Conservation (phyloP, 2,797 vertebrate genomes). For the Platyrinchus mystaceus region DNA sequence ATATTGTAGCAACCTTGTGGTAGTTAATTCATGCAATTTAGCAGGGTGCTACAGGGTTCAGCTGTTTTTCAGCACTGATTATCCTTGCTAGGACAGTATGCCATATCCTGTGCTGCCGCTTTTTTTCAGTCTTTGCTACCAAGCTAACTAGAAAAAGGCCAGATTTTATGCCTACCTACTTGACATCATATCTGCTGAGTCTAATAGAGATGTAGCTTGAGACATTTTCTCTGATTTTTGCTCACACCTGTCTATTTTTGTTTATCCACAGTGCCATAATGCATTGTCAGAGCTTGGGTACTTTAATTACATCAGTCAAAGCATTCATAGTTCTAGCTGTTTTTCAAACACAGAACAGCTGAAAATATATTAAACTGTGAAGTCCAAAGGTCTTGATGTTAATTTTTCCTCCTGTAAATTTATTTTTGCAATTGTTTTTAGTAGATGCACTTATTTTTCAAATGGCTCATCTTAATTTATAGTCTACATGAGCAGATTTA, state of each 20-base stretch:
- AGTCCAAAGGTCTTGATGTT: background rate
- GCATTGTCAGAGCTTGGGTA: rapidly evolving
- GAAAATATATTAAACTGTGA: background rate
- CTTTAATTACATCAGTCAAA: background rate
- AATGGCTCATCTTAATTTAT: background rate
- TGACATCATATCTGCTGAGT: background rate
- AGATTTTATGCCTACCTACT: background rate
- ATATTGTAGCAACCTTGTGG: background rate
- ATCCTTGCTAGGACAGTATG: background rate
- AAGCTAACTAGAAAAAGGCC: background rate
- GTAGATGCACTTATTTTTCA: background rate
- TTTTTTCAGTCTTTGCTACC: background rate
- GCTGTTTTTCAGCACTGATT: background rate
- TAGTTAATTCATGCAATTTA: background rate
- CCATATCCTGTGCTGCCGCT: rapidly evolving
- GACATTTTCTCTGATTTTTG: background rate
- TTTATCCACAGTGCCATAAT: background rate
- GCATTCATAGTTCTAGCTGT: background rate
- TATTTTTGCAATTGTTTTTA: background rate
- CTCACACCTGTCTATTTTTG: background rate
- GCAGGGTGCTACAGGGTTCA: background rate
- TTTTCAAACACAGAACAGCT: background rate
- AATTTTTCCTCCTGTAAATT: background rate
- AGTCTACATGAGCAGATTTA: background rate
- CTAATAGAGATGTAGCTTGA: background rate